Percentiles rank a stretch among this genome's conserved stretches.
phyloP scores from a whole-genome alignment of 2,797 vertebrate species.

The Halcyon smyrnensis region DNA sequence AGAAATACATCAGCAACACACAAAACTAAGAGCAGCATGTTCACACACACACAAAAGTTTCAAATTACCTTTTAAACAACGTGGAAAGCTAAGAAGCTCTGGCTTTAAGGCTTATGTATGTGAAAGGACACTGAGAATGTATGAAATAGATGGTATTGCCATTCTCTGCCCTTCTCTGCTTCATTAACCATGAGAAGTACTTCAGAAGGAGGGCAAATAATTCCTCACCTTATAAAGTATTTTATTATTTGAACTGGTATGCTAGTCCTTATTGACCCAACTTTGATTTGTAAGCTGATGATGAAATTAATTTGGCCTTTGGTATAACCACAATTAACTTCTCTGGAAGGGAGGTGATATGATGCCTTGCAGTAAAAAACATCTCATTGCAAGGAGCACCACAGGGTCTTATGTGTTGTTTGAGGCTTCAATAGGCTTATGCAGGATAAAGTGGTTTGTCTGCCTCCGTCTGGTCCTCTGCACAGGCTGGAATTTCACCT shows the following conservation, averaged over 20 bases:
- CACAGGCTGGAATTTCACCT: neutral
- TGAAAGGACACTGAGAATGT: neutral
- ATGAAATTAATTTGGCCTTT: constrained; percentile 74
- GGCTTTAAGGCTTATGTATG: neutral
- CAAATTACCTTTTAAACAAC: neutral
- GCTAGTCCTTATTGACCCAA: constrained; percentile 55
- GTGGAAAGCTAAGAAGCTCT: neutral
- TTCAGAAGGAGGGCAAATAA: constrained; percentile 52
- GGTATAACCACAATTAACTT: constrained; percentile 70
- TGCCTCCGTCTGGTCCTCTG: neutral
- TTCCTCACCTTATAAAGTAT: constrained; percentile 17
- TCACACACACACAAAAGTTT: neutral
- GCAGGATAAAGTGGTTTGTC: neutral
- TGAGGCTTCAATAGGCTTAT: neutral
- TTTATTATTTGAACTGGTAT: constrained; percentile 50
- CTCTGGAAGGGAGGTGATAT: constrained; percentile 31
- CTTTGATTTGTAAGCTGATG: constrained; percentile 67
- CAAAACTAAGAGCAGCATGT: neutral
- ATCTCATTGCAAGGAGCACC: neutral
- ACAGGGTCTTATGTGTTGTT: neutral
- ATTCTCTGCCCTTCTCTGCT: constrained; percentile 49
- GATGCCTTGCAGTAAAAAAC: neutral
- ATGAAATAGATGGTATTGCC: constrained; percentile 17
- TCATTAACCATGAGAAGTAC: constrained; percentile 65
- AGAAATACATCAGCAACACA: neutral